Percentiles rank a stretch among this genome's conserved stretches.
Conservation (phyloP, 2,113 vertebrate genomes). For the Boulengeromyrus knoepffleri region DNA sequence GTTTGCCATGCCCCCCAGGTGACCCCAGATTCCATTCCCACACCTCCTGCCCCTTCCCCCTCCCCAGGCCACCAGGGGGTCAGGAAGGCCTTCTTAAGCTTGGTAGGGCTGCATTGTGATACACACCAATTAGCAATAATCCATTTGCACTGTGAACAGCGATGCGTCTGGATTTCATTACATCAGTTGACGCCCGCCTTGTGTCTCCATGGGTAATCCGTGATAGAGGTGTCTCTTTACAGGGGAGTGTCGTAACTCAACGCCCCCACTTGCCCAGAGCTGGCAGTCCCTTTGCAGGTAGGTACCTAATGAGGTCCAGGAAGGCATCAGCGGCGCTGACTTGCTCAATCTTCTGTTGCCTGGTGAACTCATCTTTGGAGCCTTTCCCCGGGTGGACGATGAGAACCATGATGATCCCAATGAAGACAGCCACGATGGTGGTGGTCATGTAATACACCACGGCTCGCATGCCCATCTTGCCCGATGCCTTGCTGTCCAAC, state of each 20-base stretch:
- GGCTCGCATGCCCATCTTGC: constrained; percentile 93
- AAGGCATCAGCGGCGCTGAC: constrained; percentile 91
- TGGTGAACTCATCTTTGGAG: constrained; percentile 87
- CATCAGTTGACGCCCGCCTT: not conserved
- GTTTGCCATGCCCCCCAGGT: not conserved
- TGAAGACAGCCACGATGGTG: constrained; percentile 88
- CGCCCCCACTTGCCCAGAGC: constrained; percentile 45
- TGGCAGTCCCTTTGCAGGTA: constrained; percentile 16
- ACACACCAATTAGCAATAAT: not conserved
- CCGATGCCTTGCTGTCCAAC: constrained; percentile 90
- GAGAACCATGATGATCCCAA: constrained; percentile 89
- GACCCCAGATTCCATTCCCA: not conserved
- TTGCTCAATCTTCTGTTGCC: constrained; percentile 84
- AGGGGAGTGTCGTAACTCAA: not conserved
- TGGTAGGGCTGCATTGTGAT: not conserved
- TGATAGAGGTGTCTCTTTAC: not conserved
- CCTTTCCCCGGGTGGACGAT: constrained; percentile 96
- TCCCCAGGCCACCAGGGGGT: not conserved
- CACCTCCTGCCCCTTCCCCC: not conserved
- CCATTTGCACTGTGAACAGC: not conserved
- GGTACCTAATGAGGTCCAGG: constrained; percentile 91
- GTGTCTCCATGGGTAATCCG: not conserved
- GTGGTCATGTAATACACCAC: constrained; percentile 97
- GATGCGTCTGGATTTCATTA: not conserved
- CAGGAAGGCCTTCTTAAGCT: not conserved